phyloP scores from a whole-genome alignment of 2,797 vertebrate genomes.

The Gymnothorax reevesii region DNA sequence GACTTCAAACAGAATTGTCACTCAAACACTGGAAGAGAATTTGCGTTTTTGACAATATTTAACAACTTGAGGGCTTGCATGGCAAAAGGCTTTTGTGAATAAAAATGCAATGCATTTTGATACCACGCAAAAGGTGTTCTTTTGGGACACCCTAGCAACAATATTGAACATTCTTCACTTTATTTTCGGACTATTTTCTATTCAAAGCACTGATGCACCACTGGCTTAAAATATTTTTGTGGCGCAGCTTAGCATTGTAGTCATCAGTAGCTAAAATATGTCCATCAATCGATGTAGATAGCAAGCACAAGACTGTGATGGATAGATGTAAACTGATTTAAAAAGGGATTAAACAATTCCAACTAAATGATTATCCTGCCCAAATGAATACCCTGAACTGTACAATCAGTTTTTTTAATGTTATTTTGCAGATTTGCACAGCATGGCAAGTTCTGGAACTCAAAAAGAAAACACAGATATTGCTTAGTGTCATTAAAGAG shows the following conservation, averaged over 20 bases:
- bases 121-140: background rate
- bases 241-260: background rate
- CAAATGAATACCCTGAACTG: background rate
- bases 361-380: background rate
- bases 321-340: background rate
- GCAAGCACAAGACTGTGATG: background rate
- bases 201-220: background rate
- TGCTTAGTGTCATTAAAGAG: background rate
- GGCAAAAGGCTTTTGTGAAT: background rate
- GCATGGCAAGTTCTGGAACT: background rate
- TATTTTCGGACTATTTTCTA: background rate
- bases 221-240: background rate
- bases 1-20: background rate
- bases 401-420: background rate
- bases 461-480: background rate
- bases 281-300: background rate
- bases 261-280: background rate
- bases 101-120: background rate
- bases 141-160: background rate
- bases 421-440: background rate
- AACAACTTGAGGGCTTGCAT: background rate
- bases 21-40: background rate
- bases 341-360: background rate
- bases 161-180: background rate
- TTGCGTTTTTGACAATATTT: background rate